Evolutionary conservation across 2,888 invertebrate species (phyloP).

Genomic region (Epinotia nisella): DNA sequence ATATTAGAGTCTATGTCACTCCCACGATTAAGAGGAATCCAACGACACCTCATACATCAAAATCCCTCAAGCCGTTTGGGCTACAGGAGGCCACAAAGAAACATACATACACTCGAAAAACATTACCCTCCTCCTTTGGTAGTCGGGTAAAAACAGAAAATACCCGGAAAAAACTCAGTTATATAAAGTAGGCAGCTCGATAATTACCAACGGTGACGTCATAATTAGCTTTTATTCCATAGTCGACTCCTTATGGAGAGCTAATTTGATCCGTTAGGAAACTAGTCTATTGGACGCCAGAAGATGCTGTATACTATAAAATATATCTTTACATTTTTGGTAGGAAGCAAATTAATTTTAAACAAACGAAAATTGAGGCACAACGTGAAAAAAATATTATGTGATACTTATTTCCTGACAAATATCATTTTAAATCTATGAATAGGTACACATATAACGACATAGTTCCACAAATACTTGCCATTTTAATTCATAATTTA

Average conservation of each 20-base stretch:
- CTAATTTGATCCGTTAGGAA: slow-evolving; percentile 1
- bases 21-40: too few relatives aligned
- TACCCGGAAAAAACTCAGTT: too few relatives aligned
- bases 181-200: too few relatives aligned
- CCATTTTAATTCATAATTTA: background rate
- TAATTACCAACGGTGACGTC: too few relatives aligned
- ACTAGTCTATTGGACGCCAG: background rate
- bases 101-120: too few relatives aligned
- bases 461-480: slow-evolving; percentile 17
- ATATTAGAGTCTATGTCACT: too few relatives aligned
- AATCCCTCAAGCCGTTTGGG: too few relatives aligned
- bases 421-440: background rate
- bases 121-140: too few relatives aligned
- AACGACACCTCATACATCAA: too few relatives aligned
- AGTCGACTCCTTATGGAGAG: too few relatives aligned
- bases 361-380: slow-evolving; percentile 16
- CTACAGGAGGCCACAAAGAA: too few relatives aligned
- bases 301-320: background rate
- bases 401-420: slow-evolving; percentile 6
- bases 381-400: slow-evolving; percentile 22
- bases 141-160: too few relatives aligned
- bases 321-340: background rate
- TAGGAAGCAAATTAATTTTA: background rate
- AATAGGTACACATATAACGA: slow-evolving; percentile 10
- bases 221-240: background rate